Evolutionary conservation across 2,797 vertebrate genomes (phyloP).

Genomic region (Karalla daura): DNA sequence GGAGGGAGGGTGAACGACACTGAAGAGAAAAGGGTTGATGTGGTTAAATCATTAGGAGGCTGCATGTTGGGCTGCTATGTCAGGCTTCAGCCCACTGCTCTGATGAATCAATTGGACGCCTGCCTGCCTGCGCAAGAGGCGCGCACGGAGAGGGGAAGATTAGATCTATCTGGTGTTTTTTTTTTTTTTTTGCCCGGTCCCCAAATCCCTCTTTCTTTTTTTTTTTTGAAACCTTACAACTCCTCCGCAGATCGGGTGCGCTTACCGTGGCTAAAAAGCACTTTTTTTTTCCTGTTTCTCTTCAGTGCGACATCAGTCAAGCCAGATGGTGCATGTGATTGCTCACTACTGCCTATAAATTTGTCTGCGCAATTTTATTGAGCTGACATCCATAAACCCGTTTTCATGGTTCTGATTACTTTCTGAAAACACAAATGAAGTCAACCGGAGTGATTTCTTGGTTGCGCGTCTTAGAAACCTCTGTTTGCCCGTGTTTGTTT

Average conservation of each 20-base stretch:
- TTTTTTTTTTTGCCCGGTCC: slow-evolving; percentile 9
- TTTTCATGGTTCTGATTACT: slow-evolving; percentile 49
- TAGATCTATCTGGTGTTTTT: slow-evolving; percentile 32
- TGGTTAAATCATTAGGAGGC: slow-evolving; percentile 81
- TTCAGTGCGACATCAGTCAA: slow-evolving; percentile 27
- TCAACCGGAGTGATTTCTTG: slow-evolving; percentile 10
- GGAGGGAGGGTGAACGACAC: slow-evolving; percentile 65
- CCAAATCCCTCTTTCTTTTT: slow-evolving; percentile 24
- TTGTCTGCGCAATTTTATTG: slow-evolving; percentile 28
- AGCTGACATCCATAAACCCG: slow-evolving; percentile 40
- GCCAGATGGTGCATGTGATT: slow-evolving; percentile 56
- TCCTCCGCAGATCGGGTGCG: slow-evolving; percentile 11
- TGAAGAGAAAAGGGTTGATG: slow-evolving; percentile 72
- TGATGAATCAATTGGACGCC: slow-evolving; percentile 66
- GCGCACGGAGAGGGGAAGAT: slow-evolving; percentile 27
- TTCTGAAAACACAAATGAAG: slow-evolving; percentile 27
- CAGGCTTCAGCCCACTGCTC: slow-evolving; percentile 59
- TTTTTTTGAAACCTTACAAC: slow-evolving; percentile 25
- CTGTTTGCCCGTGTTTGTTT: slow-evolving; percentile 47
- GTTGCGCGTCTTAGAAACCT: slow-evolving; percentile 39
- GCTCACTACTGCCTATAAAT: slow-evolving; percentile 32
- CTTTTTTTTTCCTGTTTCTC: no score
- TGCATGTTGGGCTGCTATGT: slow-evolving; percentile 67
- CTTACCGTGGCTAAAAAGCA: slow-evolving; percentile 22
- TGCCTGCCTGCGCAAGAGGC: slow-evolving; percentile 25